phyloP scores from a whole-genome alignment of 2,113 vertebrate genomes.

The Boulengeromyrus knoepffleri region DNA sequence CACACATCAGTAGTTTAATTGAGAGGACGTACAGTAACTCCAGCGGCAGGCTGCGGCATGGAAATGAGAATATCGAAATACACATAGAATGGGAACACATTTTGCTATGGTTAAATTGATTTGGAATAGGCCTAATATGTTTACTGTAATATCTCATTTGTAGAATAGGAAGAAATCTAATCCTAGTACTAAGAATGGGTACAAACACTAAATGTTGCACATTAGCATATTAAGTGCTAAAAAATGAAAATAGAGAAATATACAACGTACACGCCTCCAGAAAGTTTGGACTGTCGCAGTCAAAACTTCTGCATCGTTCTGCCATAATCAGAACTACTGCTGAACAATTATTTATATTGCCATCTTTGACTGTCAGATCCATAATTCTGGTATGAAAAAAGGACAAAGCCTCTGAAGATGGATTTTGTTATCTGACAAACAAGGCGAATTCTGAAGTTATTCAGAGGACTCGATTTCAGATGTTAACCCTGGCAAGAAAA shows the following conservation, averaged over 20 bases:
- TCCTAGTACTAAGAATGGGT: slow-evolving; percentile 1
- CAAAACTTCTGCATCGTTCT: not conserved
- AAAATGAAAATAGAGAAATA: not conserved
- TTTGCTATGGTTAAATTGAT: slow-evolving; percentile 7
- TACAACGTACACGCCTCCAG: not conserved
- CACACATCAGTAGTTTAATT: slow-evolving; percentile 10
- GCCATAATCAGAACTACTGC: not conserved
- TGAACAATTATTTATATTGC: not conserved
- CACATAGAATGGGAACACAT: not conserved
- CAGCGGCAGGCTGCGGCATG: not conserved
- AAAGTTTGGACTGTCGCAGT: not conserved
- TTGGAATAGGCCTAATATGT: slow-evolving; percentile 11
- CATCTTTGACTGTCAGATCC: not conserved
- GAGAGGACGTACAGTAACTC: not conserved
- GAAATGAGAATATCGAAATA: slow-evolving; percentile 7
- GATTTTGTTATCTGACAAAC: not conserved
- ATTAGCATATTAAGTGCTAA: slow-evolving; percentile 5
- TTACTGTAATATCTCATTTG: slow-evolving; percentile 2
- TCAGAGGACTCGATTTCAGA: not conserved
- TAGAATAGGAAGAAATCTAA: not conserved
- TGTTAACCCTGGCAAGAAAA: not conserved
- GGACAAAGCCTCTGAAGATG: not conserved
- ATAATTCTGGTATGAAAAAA: not conserved
- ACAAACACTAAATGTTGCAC: not conserved
- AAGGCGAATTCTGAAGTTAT: not conserved